Evolutionary conservation across 2,888 invertebrate genomes (phyloP).

Genomic region (Drosophila buzzatii): DNA sequence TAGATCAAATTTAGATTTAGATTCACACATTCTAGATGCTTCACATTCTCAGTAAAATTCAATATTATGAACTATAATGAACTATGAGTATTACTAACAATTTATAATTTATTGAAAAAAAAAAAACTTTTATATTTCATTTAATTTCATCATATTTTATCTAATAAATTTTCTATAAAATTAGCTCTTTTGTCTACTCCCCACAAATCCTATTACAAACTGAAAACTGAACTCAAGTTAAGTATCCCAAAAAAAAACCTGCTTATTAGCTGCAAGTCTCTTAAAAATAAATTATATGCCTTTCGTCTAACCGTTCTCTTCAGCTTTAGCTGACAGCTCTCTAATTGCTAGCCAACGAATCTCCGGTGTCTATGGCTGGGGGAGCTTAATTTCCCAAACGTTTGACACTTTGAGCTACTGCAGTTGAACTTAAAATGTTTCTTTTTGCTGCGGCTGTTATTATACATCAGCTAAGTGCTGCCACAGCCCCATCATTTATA

Average conservation of each 20-base stretch:
- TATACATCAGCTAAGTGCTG: conserved; percentile 39
- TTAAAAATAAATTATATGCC: conserved; percentile 1
- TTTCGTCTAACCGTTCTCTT: conserved; percentile 3
- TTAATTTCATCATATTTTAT: neutral
- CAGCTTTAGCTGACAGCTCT: conserved; percentile 12
- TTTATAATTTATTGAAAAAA: too few relatives aligned
- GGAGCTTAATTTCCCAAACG: conserved; percentile 20
- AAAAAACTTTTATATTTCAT: neutral
- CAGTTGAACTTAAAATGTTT: conserved; percentile 34
- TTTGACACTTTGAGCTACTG: conserved; percentile 48
- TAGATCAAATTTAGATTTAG: too few relatives aligned
- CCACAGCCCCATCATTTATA: conserved; percentile 75
- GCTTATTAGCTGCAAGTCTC: neutral
- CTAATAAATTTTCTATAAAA: neutral
- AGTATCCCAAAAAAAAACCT: neutral
- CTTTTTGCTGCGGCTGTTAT: conserved; percentile 1
- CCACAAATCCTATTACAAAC: neutral
- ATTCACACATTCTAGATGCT: too few relatives aligned
- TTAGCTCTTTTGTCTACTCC: too few relatives aligned
- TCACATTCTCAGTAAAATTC: too few relatives aligned
- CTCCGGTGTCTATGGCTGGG: conserved; percentile 23
- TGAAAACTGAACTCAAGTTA: neutral
- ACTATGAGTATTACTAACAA: too few relatives aligned
- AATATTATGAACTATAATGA: too few relatives aligned
- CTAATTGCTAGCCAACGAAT: conserved; percentile 24